A percentile compares a stretch with the other conserved stretches of the same genome.
phyloP scores from a whole-genome alignment of 2,113 vertebrate genomes.

The Glaucidium brasilianum region DNA sequence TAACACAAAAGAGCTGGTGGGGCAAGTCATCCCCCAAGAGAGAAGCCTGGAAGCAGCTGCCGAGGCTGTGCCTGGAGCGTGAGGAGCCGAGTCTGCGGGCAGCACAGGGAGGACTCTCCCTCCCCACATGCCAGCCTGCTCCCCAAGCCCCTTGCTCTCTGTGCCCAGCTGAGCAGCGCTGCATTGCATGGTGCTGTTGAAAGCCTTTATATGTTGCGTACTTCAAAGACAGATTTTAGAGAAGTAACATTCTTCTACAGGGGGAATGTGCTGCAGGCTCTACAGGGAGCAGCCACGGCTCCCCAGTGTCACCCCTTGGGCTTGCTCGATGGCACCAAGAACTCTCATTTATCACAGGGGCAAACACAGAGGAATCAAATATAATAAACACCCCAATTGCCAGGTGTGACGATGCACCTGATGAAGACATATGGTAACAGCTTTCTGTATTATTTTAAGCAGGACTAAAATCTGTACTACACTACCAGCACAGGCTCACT shows the following conservation, averaged over 20 bases:
- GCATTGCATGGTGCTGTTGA: too few species aligned
- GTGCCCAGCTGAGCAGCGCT: not conserved
- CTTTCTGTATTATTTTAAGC: not conserved
- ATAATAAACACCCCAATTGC: not conserved
- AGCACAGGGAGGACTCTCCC: not conserved
- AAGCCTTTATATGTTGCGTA: not conserved
- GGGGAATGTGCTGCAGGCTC: not conserved
- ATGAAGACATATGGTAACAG: not conserved
- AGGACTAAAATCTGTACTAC: not conserved
- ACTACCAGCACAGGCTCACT: rapidly evolving
- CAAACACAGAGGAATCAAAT: not conserved
- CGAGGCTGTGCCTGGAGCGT: not conserved
- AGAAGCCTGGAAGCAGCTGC: not conserved
- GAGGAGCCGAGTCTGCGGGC: not conserved
- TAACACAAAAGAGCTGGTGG: not conserved
- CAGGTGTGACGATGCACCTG: not conserved
- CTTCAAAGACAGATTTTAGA: not conserved
- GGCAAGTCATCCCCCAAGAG: too few species aligned
- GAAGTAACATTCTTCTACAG: not conserved
- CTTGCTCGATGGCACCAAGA: not conserved
- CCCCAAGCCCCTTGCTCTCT: not conserved
- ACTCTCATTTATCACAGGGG: not conserved
- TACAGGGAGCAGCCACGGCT: not conserved
- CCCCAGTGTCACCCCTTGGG: not conserved
- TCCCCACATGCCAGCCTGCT: not conserved